Evolutionary conservation across 2,113 vertebrate species (phyloP).

Genomic region (Ageneiosus marmoratus): DNA sequence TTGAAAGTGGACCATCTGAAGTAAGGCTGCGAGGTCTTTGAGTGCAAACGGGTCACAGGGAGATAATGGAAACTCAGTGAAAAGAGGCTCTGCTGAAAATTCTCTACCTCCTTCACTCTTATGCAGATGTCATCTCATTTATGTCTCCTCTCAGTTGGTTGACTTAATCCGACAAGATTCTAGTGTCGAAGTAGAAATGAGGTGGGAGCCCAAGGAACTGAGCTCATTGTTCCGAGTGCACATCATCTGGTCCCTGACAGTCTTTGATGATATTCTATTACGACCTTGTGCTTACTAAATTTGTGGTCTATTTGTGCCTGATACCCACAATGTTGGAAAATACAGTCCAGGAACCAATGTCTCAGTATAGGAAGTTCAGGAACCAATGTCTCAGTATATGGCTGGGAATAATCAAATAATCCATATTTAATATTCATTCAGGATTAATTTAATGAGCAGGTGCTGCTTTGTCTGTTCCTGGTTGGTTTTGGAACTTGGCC

Average conservation of each 20-base stretch:
- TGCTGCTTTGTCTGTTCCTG: constrained; percentile 25
- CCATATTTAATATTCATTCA: constrained; percentile 12
- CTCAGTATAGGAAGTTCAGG: neutral
- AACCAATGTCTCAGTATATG: neutral
- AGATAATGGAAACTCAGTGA: constrained; percentile 1
- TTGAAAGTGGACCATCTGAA: constrained; percentile 11
- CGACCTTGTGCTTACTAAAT: constrained; percentile 53
- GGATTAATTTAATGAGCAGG: constrained; percentile 8
- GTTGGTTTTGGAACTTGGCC: constrained; percentile 33
- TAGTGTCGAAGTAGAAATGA: constrained; percentile 46
- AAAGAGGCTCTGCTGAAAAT: constrained; percentile 13
- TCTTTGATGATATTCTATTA: constrained; percentile 54
- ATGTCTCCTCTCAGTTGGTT: constrained; percentile 43
- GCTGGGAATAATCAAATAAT: neutral
- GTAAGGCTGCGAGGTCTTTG: constrained; percentile 21
- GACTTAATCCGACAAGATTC: constrained; percentile 47
- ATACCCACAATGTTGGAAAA: neutral
- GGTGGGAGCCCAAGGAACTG: constrained; percentile 57
- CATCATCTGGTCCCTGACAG: constrained; percentile 60
- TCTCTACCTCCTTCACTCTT: constrained; percentile 30
- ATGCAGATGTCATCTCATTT: constrained; percentile 56
- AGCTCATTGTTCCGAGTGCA: constrained; percentile 72
- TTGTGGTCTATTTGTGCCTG: neutral
- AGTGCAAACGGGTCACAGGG: constrained; percentile 5
- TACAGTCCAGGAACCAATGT: neutral